Percentiles rank a stretch among this genome's conserved stretches.
phyloP scores from a whole-genome alignment of 2,888 invertebrate genomes.

The Biston stratarius region DNA sequence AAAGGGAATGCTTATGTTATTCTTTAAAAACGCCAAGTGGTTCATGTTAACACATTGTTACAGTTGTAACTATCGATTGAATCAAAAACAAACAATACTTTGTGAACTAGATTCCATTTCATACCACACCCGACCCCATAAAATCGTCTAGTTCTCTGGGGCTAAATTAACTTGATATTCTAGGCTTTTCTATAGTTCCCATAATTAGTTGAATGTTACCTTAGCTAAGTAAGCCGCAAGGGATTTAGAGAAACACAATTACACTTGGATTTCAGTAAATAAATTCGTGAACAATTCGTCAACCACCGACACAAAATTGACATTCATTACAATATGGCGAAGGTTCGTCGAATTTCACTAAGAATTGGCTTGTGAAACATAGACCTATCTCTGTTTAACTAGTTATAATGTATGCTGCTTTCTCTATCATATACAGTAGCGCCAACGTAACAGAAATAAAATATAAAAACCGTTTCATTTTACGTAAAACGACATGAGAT shows the following conservation, averaged over 20 bases:
- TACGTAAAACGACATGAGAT: conserved; percentile 23
- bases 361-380: conserved; percentile 52
- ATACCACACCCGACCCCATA: conserved; percentile 66
- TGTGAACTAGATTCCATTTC: conserved; percentile 82
- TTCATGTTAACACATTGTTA: conserved; percentile 16
- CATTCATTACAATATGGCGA: conserved; percentile 79
- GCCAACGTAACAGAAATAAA: conserved; percentile 46
- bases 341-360: conserved; percentile 60
- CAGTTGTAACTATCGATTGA: conserved; percentile 50
- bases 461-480: conserved; percentile 43
- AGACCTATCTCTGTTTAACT: conserved; percentile 45
- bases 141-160: conserved; percentile 43
- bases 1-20: conserved; percentile 7
- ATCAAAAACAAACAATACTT: conserved; percentile 80
- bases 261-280: conserved; percentile 55
- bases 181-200: not conserved
- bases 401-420: conserved; percentile 14
- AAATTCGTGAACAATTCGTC: conserved; percentile 60
- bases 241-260: conserved; percentile 52
- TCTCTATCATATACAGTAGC: conserved; percentile 46
- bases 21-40: conserved; percentile 4
- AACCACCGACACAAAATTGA: conserved; percentile 75
- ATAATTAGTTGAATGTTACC: conserved; percentile 55
- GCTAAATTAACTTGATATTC: not conserved
- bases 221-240: conserved; percentile 61